Evolutionary conservation across 2,113 vertebrate species (phyloP).

Genomic region (Murina feae): DNA sequence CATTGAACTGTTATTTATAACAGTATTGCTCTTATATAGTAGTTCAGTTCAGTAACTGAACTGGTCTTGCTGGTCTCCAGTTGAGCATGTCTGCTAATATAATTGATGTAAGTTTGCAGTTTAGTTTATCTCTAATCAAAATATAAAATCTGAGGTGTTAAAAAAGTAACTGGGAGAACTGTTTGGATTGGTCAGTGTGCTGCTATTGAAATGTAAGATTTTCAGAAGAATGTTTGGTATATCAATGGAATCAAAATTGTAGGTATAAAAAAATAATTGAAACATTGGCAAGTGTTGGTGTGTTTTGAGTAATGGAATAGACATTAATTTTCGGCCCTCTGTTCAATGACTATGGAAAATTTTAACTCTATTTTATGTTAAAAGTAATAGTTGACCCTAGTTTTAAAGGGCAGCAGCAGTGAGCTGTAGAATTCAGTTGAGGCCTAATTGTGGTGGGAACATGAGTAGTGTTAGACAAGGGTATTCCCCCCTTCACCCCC

Average conservation of each 20-base stretch:
- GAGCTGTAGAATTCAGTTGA: conserved; percentile 36
- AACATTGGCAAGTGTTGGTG: conserved; percentile 12
- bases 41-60: conserved; percentile 44
- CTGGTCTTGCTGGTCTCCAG: conserved; percentile 50
- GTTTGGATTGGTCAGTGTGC: conserved; percentile 58
- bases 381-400: conserved; percentile 41
- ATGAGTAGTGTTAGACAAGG: background rate
- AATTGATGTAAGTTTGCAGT: conserved; percentile 47
- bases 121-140: conserved; percentile 59
- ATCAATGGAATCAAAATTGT: conserved; percentile 54
- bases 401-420: conserved; percentile 18
- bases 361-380: conserved; percentile 34
- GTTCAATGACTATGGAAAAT: conserved; percentile 54
- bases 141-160: conserved; percentile 41
- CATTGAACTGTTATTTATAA: conserved; percentile 43
- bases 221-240: conserved; percentile 54
- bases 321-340: conserved; percentile 52
- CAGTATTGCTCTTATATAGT: conserved; percentile 37
- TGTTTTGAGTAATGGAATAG: conserved; percentile 50
- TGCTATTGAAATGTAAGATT: conserved; percentile 47
- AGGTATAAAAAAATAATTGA: conserved; percentile 57
- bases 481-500: background rate
- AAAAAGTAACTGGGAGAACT: conserved; percentile 38
- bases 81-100: conserved; percentile 40
- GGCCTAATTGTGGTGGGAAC: background rate